These are phyloP conservation scores for Steinernema feltiae DNA, from an alignment of 1,140 invertebrate species.

Conservation along the genomic window DNA sequence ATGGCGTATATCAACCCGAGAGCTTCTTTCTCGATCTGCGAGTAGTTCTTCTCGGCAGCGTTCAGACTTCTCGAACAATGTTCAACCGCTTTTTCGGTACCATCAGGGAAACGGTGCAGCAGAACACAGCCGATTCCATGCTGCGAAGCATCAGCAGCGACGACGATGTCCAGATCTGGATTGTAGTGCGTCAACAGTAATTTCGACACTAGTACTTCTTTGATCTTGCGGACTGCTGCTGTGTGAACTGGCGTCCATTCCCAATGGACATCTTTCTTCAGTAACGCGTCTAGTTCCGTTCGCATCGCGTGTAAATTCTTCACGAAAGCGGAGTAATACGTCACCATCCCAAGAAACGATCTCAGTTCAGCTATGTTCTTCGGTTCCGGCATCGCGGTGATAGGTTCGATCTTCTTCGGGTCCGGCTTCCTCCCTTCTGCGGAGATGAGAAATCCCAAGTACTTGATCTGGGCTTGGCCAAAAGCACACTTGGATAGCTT, in stretches of 20 bases:
- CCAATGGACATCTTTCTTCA: constrained; percentile 42
- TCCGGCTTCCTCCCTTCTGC: constrained; percentile 38
- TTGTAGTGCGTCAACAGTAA: constrained; percentile 43
- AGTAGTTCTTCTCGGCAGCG: constrained; percentile 60
- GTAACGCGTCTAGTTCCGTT: constrained; percentile 38
- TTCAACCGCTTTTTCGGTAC: constrained; percentile 32
- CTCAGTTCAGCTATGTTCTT: constrained; percentile 25
- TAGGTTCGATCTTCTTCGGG: constrained; percentile 35
- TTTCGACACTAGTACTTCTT: constrained; percentile 32
- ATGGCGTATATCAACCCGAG: constrained; percentile 60
- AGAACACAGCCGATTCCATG: constrained; percentile 45
- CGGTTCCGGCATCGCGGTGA: constrained; percentile 40
- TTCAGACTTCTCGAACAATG: constrained; percentile 59
- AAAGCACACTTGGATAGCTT: constrained; percentile 35
- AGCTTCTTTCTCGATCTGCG: constrained; percentile 62
- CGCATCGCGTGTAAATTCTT: constrained; percentile 22
- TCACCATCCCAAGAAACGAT: constrained; percentile 46
- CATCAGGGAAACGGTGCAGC: constrained; percentile 38
- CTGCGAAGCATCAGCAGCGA: constrained; percentile 46
- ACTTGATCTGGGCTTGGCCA: constrained; percentile 26
- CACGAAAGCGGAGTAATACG: constrained; percentile 43
- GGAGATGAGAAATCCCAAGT: constrained; percentile 33
- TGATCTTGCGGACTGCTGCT: constrained; percentile 30
- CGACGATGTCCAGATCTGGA: constrained; percentile 33
- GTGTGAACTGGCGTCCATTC: constrained; percentile 24